Percentiles rank a stretch among this genome's conserved stretches.
Conservation (phyloP, 2,113 vertebrate genomes). For the Hemiprocne comata region DNA sequence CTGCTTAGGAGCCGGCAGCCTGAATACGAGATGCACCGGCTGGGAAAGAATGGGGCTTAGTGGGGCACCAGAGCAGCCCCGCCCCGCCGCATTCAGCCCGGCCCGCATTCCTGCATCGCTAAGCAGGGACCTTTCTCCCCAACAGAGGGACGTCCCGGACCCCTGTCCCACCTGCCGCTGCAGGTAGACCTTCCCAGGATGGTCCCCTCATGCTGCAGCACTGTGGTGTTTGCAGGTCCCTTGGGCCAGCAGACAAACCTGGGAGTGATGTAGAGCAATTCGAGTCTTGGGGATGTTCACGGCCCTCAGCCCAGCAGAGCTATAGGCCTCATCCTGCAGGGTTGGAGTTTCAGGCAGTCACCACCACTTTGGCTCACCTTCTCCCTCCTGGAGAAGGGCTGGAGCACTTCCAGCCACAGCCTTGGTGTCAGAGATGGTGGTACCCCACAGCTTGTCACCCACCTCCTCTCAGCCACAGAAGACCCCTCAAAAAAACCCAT, state of each 20-base stretch:
- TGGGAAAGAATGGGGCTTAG: constrained; percentile 68
- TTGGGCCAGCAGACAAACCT: neutral
- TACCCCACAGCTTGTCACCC: neutral
- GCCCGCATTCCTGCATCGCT: constrained; percentile 59
- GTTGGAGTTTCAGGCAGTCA: neutral
- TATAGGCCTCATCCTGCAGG: neutral
- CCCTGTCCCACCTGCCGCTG: neutral
- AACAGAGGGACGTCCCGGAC: neutral
- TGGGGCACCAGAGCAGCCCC: constrained; percentile 61
- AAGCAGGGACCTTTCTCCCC: constrained; percentile 53
- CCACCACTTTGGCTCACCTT: neutral
- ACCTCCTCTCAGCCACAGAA: neutral
- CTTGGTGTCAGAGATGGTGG: neutral
- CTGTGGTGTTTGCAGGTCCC: no score
- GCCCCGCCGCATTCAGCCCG: constrained; percentile 41
- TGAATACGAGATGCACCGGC: constrained; percentile 67
- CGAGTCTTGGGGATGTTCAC: accelerated
- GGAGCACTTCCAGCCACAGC: neutral
- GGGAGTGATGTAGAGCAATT: neutral
- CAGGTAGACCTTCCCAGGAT: neutral
- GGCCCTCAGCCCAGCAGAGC: neutral
- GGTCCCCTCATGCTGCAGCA: neutral
- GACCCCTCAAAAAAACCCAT: neutral
- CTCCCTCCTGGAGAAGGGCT: neutral
- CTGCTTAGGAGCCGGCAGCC: constrained; percentile 70